These are phyloP conservation scores for Pachymerium ferrugineum DNA, from an alignment of 2,888 invertebrate genomes.

Conservation along the genomic window DNA sequence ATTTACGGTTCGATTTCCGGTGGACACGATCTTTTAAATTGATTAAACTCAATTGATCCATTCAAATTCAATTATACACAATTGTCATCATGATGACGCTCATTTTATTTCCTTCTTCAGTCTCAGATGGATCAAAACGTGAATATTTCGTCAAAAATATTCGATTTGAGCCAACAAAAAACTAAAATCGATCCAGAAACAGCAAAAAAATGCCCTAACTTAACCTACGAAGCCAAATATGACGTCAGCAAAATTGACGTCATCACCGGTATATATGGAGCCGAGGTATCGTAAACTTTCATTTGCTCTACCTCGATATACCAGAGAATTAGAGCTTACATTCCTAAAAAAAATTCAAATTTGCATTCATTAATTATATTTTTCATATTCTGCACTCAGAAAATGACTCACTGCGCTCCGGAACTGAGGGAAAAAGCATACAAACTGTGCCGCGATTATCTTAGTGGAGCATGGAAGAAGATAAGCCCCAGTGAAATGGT, in stretches of 20 bases:
- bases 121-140: not conserved
- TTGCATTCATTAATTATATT: not conserved
- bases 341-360: not conserved
- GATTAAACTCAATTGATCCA: conserved; percentile 16
- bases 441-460: conserved; percentile 79
- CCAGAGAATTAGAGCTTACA: not conserved
- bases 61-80: not conserved
- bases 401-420: conserved; percentile 39
- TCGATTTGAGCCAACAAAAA: conserved; percentile 16
- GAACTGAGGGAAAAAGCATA: conserved; percentile 79
- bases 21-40: not conserved
- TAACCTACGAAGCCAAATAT: conserved; percentile 6
- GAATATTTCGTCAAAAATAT: not conserved
- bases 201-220: not conserved
- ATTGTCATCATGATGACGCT: not conserved
- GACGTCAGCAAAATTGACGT: not conserved
- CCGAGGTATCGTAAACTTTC: not conserved
- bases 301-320: not conserved
- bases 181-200: conserved; percentile 12
- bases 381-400: not conserved
- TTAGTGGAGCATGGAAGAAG: conserved; percentile 84
- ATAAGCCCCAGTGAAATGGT: conserved; percentile 70
- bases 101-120: not conserved
- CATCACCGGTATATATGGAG: conserved; percentile 10
- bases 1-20: not conserved